Evolutionary conservation across 2,888 invertebrate genomes (phyloP), one percentile per base, ranked within the genome.

Genomic region (Sicus ferrugineus): DNA sequence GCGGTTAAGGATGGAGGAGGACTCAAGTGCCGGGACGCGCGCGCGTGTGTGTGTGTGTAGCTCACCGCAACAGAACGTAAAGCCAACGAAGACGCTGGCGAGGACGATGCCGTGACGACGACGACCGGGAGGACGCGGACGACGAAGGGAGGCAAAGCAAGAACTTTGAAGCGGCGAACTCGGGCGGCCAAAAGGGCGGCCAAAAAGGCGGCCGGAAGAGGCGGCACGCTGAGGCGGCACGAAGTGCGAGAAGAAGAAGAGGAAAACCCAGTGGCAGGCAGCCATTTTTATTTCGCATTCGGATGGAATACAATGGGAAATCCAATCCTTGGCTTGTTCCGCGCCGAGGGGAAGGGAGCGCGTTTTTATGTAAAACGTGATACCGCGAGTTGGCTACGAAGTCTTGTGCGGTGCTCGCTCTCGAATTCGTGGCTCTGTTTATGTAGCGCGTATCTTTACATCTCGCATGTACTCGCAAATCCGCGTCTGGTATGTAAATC

Each of bases 281-380:
- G 67, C 70, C 70, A 70, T 70, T 70, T 70, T 70, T 70, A 67
- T 67, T 62, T 70, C 31, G 62, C 67, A 48, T 56, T 59, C 42
- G 46, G 30, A 38, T 65, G 52, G 65, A 52, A 34, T 65, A 52
- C 31, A 31, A 34, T 3, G 11, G 28, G n/a, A 26, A 30, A 11
- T 30, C n/a, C n/a, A n/a, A n/a, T n/a, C n/a, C n/a, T n/a, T n/a
- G n/a, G n/a, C n/a, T n/a, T n/a, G 28, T 9, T 26, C 30, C 14
- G 30, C 14, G 9, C 7, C 5, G n/a, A 42, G 3, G 42, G 42
- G 2, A 34, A 14, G 34, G 14, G 34, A 14, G 34, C 34, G 34
- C n/a, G n/a, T n/a, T n/a, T n/a, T n/a, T n/a, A n/a, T n/a, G n/a
- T n/a, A n/a, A n/a, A n/a, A n/a, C n/a, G n/a, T n/a, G n/a, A n/a